phyloP scores from a whole-genome alignment of 1,140 invertebrate genomes.

The Drosophila novamexicana region DNA sequence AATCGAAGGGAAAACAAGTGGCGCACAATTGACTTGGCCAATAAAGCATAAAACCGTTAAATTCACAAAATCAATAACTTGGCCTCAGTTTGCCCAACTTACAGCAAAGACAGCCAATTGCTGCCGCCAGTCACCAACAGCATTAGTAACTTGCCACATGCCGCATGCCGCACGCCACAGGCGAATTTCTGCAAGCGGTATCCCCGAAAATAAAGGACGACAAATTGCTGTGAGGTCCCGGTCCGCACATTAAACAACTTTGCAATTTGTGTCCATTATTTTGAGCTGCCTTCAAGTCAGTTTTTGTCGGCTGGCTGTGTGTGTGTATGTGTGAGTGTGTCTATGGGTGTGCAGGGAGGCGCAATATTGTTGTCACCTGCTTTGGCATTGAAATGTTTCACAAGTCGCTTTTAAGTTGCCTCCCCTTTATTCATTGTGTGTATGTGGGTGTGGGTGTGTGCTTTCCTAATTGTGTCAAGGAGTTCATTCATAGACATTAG shows the following conservation, averaged over 20 bases:
- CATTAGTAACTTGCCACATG: slow-evolving; percentile 14
- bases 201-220: slow-evolving; percentile 59
- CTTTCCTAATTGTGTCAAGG: slow-evolving; percentile 73
- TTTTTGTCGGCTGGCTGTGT: background rate
- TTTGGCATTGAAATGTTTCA: slow-evolving; percentile 46
- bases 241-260: slow-evolving; percentile 76
- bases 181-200: no score
- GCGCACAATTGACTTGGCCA: slow-evolving; percentile 70
- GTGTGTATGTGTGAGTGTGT: background rate
- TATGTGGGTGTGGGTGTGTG: slow-evolving; percentile 10
- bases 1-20: slow-evolving; percentile 68
- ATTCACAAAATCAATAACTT: slow-evolving; percentile 76
- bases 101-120: slow-evolving; percentile 49
- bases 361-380: slow-evolving; percentile 45
- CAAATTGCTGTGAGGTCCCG: slow-evolving; percentile 72
- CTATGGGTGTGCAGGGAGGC: background rate
- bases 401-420: slow-evolving; percentile 18
- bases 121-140: slow-evolving; percentile 20
- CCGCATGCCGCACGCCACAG: background rate
- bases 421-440: background rate
- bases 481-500: slow-evolving; percentile 80
- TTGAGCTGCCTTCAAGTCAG: slow-evolving; percentile 64
- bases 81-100: slow-evolving; percentile 40
- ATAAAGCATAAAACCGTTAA: slow-evolving; percentile 79
- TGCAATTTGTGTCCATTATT: slow-evolving; percentile 80